Base-by-base conservation (phyloP, 2,888 invertebrate genomes). In the Drosophila anomelani region DNA sequence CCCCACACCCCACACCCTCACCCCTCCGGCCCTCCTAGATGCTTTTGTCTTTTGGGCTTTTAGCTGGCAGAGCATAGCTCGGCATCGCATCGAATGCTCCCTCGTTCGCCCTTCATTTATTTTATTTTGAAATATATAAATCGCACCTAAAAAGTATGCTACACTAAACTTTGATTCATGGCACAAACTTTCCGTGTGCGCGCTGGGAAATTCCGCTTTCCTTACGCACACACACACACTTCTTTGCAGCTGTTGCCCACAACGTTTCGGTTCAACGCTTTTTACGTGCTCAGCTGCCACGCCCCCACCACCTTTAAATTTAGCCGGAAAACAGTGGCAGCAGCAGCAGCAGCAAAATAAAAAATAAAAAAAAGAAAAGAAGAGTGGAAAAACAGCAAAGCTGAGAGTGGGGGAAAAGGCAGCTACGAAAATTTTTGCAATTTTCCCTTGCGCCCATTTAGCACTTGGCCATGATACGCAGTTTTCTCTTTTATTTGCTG, bases 41-140 rank as follows among this genome's bases (percentile, higher is more conserved):
- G 76, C 87, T 76, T 75, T 85, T 88, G 89, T 84, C 87, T 86
- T 85, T 75, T 75, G 71, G 74, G 61, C 84, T 77, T 71, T 75
- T 38, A 53, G 49, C 53, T 63, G 44, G 43, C 43, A 2, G 43
- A 12, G 49, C 54, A 58, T 56, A 56, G 47, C 54, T 43, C 51
- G 47, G 47, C 53, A 57, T 44, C 47, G 49, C 54, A 66, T 59
- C 59, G 49, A 43, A 60, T 47, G 54, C 75, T 60, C 60, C 71
- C 69, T 73, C 73, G 76, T 75, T 76, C 88, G 90, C 90, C 87
- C 80, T 88, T 87, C 90, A 90, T 90, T 89, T 90, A 89, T 90
- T 90, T 89, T 87, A 90, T 90, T 89, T 85, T 83, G 89, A 88
- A 88, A 90, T 80, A 88, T 85, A 89, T 88, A 89, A 90, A 89